Evolutionary conservation across 2,797 vertebrate genomes (phyloP).

Genomic region (Gadopsis bispinosus): DNA sequence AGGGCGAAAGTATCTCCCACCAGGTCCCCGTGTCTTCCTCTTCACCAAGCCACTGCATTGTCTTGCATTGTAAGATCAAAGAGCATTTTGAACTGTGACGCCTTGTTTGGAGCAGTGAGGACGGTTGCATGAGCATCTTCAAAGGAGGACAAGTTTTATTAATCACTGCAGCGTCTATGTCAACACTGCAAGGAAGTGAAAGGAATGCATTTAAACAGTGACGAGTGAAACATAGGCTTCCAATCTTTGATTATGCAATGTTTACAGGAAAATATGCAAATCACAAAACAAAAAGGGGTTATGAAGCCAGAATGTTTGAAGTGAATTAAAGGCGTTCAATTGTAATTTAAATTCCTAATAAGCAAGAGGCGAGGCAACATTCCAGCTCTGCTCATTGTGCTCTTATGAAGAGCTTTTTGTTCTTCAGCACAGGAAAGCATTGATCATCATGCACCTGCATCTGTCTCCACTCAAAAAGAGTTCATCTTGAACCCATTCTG

Average conservation of each 20-base stretch:
- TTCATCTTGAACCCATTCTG: slow-evolving; percentile 44
- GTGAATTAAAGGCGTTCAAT: slow-evolving; percentile 40
- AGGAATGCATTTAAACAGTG: slow-evolving; percentile 59
- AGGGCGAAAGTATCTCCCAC: slow-evolving; percentile 54
- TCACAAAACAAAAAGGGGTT: slow-evolving; percentile 26
- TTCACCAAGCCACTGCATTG: slow-evolving; percentile 53
- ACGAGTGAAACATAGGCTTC: slow-evolving; percentile 42
- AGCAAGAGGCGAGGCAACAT: slow-evolving; percentile 30
- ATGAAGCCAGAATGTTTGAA: slow-evolving; percentile 20
- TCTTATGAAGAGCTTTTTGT: slow-evolving; percentile 37
- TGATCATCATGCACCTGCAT: slow-evolving; percentile 50
- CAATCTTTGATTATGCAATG: slow-evolving; percentile 74
- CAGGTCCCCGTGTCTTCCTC: slow-evolving; percentile 45
- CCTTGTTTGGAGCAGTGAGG: slow-evolving; percentile 71
- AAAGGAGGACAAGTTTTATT: slow-evolving; percentile 78
- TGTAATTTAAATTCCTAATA: slow-evolving; percentile 24
- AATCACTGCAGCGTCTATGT: slow-evolving; percentile 65
- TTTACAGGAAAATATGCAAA: slow-evolving; percentile 62
- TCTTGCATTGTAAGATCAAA: slow-evolving; percentile 77
- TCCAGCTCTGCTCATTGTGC: slow-evolving; percentile 35
- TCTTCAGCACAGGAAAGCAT: slow-evolving; percentile 31
- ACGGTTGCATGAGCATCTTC: slow-evolving; percentile 78
- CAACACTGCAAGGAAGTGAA: slow-evolving; percentile 63
- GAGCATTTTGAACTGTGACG: slow-evolving; percentile 68
- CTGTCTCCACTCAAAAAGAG: slow-evolving; percentile 48